These are phyloP conservation scores for Borostomias antarcticus DNA, from an alignment of 2,797 vertebrate genomes.

Conservation along the genomic window DNA sequence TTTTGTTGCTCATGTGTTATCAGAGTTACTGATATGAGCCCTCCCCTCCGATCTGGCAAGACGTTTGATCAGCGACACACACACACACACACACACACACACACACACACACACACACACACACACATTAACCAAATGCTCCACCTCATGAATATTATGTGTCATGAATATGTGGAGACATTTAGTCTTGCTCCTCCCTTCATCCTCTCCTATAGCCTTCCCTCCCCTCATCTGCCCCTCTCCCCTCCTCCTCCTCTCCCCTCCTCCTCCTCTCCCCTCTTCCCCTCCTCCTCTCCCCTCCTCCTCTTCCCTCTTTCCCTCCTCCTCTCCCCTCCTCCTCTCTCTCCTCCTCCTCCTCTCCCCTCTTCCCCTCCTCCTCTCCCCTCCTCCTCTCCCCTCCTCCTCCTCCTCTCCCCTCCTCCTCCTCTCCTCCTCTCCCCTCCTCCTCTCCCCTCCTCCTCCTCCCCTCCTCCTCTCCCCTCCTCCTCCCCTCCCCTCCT, in stretches of 20 bases:
- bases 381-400: no score
- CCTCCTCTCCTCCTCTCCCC: neutral
- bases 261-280: neutral
- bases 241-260: neutral
- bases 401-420: neutral
- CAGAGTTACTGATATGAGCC: no score
- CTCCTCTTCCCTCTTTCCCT: neutral
- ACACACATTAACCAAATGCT: neutral
- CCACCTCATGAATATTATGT: neutral
- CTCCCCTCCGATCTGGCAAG: no score
- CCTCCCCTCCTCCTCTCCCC: neutral
- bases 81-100: neutral
- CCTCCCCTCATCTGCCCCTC: no score
- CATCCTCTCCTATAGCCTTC: no score
- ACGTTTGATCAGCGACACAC: no score
- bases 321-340: neutral
- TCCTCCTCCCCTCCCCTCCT: no score
- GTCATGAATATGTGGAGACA: neutral
- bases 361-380: no score
- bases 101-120: neutral
- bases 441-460: neutral
- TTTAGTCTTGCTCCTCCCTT: neutral
- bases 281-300: neutral
- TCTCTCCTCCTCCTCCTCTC: no score
- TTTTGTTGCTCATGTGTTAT: no score